Conservation (phyloP, 2,113 vertebrate species). For the Macquaria australasica region DNA sequence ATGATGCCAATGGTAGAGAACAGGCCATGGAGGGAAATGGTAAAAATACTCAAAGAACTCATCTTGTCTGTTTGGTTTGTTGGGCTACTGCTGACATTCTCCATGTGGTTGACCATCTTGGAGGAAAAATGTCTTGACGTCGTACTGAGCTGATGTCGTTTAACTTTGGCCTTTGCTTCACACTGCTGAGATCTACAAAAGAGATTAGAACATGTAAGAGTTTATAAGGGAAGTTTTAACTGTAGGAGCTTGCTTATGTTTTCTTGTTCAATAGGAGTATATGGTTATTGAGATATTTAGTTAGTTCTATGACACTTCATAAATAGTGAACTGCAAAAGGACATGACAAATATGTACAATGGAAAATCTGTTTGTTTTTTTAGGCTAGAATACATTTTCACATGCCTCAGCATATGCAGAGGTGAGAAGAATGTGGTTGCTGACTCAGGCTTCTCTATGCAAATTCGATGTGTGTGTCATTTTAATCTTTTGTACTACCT, state of each 20-base stretch:
- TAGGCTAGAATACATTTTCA: not conserved
- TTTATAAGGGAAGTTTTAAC: no score
- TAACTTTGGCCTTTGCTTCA: not conserved
- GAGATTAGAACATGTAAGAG: constrained; percentile 5
- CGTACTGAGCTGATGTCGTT: not conserved
- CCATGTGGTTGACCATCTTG: constrained; percentile 41
- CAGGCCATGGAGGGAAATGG: constrained; percentile 76
- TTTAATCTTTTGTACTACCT: not conserved
- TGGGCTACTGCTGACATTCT: not conserved
- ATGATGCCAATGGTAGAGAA: constrained; percentile 77
- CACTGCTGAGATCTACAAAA: constrained; percentile 34
- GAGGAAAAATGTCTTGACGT: not conserved
- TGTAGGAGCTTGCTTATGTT: not conserved
- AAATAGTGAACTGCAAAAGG: not conserved
- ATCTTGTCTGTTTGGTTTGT: constrained; percentile 8
- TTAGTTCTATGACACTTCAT: not conserved
- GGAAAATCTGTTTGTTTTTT: not conserved
- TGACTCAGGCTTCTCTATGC: not conserved
- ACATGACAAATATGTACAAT: not conserved
- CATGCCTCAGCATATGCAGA: not conserved
- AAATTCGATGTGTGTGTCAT: not conserved
- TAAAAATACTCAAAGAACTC: constrained; percentile 36
- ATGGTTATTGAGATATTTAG: not conserved
- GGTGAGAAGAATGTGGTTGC: not conserved
- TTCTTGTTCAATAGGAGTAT: not conserved